phyloP scores from a whole-genome alignment of 2,888 invertebrate species.

The Eretmocerus hayati region DNA sequence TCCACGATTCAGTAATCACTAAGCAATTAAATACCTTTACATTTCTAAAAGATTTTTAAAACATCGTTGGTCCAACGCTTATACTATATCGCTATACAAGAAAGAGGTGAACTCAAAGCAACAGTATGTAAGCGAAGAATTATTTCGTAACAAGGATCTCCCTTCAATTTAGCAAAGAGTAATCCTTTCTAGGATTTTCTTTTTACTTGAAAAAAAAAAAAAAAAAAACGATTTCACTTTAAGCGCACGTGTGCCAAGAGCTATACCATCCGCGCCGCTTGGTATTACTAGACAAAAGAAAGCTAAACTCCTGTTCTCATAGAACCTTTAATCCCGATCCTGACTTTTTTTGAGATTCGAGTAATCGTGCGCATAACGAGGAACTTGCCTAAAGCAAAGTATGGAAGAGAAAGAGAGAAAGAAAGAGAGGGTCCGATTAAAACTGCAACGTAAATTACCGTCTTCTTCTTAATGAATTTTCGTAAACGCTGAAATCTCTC shows the following conservation, averaged over 20 bases:
- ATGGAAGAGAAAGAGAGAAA: neutral
- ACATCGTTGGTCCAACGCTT: too few relatives aligned
- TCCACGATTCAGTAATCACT: too few relatives aligned
- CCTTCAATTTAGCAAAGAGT: constrained; percentile 11
- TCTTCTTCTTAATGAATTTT: constrained; percentile 27
- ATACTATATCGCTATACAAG: too few relatives aligned
- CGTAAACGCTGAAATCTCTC: constrained; percentile 17
- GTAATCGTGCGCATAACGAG: constrained; percentile 14
- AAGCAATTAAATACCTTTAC: too few relatives aligned
- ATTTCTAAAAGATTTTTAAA: too few relatives aligned
- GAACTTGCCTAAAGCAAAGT: constrained; percentile 11
- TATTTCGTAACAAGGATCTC: constrained; percentile 5
- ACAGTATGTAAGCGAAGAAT: constrained; percentile 12
- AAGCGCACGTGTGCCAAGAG: neutral
- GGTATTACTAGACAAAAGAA: too few relatives aligned
- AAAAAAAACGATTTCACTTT: constrained; percentile 15
- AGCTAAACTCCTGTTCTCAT: neutral
- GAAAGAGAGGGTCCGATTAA: neutral
- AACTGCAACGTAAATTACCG: constrained; percentile 17
- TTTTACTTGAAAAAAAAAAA: too few relatives aligned
- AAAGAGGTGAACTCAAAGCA: too few relatives aligned
- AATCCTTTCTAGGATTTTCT: constrained; percentile 3
- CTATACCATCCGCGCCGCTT: too few relatives aligned
- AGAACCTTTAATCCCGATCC: too few relatives aligned
- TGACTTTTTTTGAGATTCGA: neutral